These are phyloP conservation scores for Corythoichthys intestinalis DNA, from an alignment of 2,113 vertebrate species.

Conservation along the genomic window DNA sequence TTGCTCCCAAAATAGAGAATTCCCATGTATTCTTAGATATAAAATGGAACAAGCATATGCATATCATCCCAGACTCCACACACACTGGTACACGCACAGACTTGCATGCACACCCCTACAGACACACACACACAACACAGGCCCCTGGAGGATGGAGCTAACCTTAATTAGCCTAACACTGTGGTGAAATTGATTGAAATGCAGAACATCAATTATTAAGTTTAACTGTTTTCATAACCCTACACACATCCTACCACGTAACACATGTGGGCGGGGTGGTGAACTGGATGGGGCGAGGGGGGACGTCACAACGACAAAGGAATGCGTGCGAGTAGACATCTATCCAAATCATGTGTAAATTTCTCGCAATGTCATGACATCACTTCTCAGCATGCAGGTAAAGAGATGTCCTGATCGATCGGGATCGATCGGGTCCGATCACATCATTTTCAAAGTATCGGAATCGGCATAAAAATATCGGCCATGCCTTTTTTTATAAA, in stretches of 20 bases:
- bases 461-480: no score
- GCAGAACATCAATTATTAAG: constrained; percentile 88
- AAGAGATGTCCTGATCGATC: no score
- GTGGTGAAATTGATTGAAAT: constrained; percentile 85
- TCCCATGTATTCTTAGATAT: constrained; percentile 66
- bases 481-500: no score
- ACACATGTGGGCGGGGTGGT: constrained; percentile 36
- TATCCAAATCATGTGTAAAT: not conserved
- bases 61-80: constrained; percentile 78
- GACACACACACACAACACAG: constrained; percentile 77
- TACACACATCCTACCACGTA: constrained; percentile 65
- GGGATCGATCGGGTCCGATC: no score
- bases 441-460: no score
- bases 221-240: constrained; percentile 73
- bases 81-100: constrained; percentile 28
- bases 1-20: constrained; percentile 71
- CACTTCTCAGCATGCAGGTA: not conserved
- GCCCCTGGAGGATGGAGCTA: constrained; percentile 86
- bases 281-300: constrained; percentile 48
- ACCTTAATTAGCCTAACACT: constrained; percentile 97
- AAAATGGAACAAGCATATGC: constrained; percentile 57
- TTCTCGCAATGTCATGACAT: not conserved
- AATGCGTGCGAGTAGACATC: constrained; percentile 20
- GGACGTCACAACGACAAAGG: constrained; percentile 44
- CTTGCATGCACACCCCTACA: constrained; percentile 21